A percentile compares a stretch with the other conserved stretches of the same genome.
Evolutionary conservation across 1,140 invertebrate species (phyloP).

Genomic region (Zaprionus inermis): DNA sequence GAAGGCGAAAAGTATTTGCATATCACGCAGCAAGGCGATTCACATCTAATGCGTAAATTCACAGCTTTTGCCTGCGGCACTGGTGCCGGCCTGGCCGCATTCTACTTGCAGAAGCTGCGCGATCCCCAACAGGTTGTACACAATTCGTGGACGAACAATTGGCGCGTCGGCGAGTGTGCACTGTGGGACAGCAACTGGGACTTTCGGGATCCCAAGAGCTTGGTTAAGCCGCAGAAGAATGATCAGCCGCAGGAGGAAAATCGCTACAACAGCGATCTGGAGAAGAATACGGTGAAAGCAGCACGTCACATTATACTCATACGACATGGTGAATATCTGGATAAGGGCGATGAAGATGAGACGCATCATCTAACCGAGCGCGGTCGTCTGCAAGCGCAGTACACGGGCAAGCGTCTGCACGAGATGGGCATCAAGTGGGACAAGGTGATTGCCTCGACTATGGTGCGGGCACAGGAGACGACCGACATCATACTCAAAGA

Average conservation of each 20-base stretch:
- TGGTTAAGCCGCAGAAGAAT: conserved; percentile 87
- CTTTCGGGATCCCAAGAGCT: conserved; percentile 89
- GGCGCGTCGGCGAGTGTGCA: conserved; percentile 85
- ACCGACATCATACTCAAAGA: conserved; percentile 90
- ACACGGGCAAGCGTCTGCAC: conserved; percentile 91
- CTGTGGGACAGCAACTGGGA: conserved; percentile 96
- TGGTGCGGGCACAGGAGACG: conserved; percentile 97
- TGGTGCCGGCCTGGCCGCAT: conserved; percentile 68
- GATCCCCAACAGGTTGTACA: conserved; percentile 56
- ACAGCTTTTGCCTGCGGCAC: conserved; percentile 70
- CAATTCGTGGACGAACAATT: conserved; percentile 87
- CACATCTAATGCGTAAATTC: conserved; percentile 62
- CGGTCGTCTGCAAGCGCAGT: conserved; percentile 92
- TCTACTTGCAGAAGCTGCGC: conserved; percentile 60
- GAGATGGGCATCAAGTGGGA: conserved; percentile 92
- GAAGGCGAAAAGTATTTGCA: background rate
- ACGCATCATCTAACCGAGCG: conserved; percentile 92
- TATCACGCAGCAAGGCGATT: background rate
- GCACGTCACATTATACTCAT: conserved; percentile 95
- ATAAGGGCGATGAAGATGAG: conserved; percentile 89
- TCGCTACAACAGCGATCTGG: conserved; percentile 86
- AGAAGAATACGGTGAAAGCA: conserved; percentile 87
- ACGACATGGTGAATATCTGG: conserved; percentile 97
- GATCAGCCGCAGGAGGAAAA: conserved; percentile 87
- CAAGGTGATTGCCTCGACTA: conserved; percentile 93